phyloP scores from a whole-genome alignment of 2,113 vertebrate genomes.

The Hypomesus transpacificus region DNA sequence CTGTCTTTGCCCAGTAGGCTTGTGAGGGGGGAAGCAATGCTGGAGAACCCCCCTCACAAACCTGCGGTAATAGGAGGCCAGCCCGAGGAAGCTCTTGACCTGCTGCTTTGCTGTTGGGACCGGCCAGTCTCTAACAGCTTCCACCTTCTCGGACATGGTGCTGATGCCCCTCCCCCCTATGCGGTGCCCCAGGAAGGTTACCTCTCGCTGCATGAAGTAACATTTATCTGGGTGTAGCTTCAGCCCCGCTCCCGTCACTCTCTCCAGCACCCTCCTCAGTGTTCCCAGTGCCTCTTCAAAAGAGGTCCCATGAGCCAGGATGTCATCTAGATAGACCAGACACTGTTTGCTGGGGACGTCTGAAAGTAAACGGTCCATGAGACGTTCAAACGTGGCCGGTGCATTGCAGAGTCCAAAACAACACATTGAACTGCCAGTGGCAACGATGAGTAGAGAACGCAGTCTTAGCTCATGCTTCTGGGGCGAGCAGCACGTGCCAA shows the following conservation, averaged over 20 bases:
- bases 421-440: too few relatives aligned
- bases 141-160: background rate
- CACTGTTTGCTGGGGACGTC: conserved; percentile 1
- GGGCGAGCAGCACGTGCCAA: too few relatives aligned
- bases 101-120: too few relatives aligned
- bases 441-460: too few relatives aligned
- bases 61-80: background rate
- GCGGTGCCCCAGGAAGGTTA: background rate
- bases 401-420: too few relatives aligned
- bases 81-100: too few relatives aligned
- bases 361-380: background rate
- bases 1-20: background rate
- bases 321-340: conserved; percentile 14
- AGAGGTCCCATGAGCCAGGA: background rate
- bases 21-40: background rate
- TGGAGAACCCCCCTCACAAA: background rate
- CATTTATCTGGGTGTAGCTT: conserved; percentile 27
- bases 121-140: background rate
- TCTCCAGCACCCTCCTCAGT: background rate
- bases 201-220: conserved; percentile 4
- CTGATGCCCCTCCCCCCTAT: background rate
- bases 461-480: too few relatives aligned
- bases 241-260: background rate
- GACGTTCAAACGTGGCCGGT: conserved; percentile 1
- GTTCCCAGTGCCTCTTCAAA: background rate